Percentiles rank a stretch among this genome's conserved stretches.
phyloP scores from a whole-genome alignment of 2,888 invertebrate species.

The Barypeithes pellucidus region DNA sequence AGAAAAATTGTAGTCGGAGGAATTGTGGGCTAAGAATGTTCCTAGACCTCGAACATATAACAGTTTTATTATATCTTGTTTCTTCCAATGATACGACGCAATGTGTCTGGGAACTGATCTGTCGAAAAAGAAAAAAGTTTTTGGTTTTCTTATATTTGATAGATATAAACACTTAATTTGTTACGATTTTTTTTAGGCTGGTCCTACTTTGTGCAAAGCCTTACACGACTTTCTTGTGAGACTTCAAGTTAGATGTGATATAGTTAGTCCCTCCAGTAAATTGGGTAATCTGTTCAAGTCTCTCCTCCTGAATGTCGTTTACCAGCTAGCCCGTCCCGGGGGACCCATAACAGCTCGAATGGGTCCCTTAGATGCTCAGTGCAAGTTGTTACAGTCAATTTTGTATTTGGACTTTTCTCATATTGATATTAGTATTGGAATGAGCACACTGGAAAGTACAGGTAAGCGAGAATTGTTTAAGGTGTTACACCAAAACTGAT shows the following conservation, averaged over 20 bases:
- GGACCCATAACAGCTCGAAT: constrained; percentile 78
- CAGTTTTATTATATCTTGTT: too few species aligned
- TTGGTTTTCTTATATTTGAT: too few species aligned
- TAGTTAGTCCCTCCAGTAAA: constrained; percentile 73
- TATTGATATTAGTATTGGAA: constrained; percentile 80
- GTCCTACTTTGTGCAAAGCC: constrained; percentile 83
- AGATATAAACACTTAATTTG: too few species aligned
- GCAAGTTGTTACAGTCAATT: constrained; percentile 79
- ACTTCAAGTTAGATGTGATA: constrained; percentile 79
- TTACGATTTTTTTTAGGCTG: constrained; percentile 80
- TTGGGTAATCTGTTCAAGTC: constrained; percentile 76
- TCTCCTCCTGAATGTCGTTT: constrained; percentile 80
- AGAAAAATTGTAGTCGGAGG: too few species aligned
- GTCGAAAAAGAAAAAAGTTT: too few species aligned
- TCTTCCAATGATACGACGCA: too few species aligned
- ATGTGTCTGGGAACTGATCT: too few species aligned
- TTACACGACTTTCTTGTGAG: constrained; percentile 82
- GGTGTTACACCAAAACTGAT: too few species aligned
- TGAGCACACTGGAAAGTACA: constrained; percentile 83
- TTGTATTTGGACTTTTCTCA: constrained; percentile 79
- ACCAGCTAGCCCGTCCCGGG: constrained; percentile 80
- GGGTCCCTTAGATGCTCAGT: constrained; percentile 84
- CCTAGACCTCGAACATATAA: too few species aligned
- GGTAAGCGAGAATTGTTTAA: too few species aligned
- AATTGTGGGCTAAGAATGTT: too few species aligned